These are phyloP conservation scores for Antedon mediterranea DNA, from an alignment of 53 echinoderm and acorn worm species.

Conservation along the genomic window DNA sequence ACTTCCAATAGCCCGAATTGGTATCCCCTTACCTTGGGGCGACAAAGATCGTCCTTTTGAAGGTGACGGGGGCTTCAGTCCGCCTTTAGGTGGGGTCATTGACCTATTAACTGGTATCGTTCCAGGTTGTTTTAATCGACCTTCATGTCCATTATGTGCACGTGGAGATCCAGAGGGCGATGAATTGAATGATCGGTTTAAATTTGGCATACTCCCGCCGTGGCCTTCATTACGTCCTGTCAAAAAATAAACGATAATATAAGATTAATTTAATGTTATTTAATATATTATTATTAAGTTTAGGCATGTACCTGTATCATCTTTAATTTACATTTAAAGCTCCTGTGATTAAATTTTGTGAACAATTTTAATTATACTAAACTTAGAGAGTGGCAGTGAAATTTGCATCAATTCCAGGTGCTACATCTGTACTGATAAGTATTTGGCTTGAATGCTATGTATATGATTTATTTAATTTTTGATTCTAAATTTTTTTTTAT, in stretches of 20 bases:
- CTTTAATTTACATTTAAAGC: no score
- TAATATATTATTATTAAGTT: background rate
- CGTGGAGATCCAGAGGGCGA: conserved; percentile 2
- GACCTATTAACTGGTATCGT: conserved; percentile 44
- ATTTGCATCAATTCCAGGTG: no score
- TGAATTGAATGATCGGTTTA: conserved; percentile 24
- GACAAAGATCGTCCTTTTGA: conserved; percentile 59
- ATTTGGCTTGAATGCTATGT: no score
- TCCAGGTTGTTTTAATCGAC: conserved; percentile 42
- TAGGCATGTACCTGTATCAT: no score
- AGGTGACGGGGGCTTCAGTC: conserved; percentile 69
- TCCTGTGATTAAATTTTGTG: no score
- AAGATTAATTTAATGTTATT: background rate
- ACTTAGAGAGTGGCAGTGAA: no score
- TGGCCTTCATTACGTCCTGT: conserved; percentile 42
- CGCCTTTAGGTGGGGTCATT: conserved; percentile 13
- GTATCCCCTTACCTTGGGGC: conserved; percentile 88
- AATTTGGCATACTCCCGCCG: conserved; percentile 59
- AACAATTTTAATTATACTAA: no score
- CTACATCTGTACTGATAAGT: no score
- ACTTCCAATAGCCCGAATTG: conserved; percentile 38
- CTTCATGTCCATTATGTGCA: conserved; percentile 17
- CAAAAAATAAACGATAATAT: background rate
- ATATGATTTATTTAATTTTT: no score
- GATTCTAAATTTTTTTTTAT: no score